Evolutionary conservation across 2,113 vertebrate species (phyloP), one percentile per base, ranked within the genome.

Genomic region (Hymenochirus boettgeri): DNA sequence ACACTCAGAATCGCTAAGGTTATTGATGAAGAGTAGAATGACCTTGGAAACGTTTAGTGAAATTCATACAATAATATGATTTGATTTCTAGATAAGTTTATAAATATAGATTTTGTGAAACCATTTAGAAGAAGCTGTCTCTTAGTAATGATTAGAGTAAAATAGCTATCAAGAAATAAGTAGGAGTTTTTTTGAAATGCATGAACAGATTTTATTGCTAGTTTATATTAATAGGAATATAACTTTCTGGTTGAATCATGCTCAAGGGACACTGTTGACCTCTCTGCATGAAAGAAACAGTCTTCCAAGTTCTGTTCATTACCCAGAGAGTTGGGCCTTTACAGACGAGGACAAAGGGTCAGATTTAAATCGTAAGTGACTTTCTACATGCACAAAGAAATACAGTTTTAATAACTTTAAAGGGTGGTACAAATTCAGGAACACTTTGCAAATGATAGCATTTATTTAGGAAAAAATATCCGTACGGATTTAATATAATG

Each of bases 1-100:
- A n/a, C n/a, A n/a, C n/a, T n/a, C n/a, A n/a, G n/a, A n/a, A n/a
- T n/a, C n/a, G n/a, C n/a, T n/a, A n/a, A 69, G 33, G 65, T 69
- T 69, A 69, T 23, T 53, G n/a, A 58, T 59, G 24, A 52, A 59
- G 33, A 67, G 52, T 51, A 21, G 57, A 60, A 53, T 60, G 58
- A 69, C 56, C 65, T 69, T 69, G 65, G 31, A 59, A 27, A 47
- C 52, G 56, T 51, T 60, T 69, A 53, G 65, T 60, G 57, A 69
- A 39, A 60, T 24, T 54, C 35, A 54, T 69, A 58, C 56, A 60
- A 69, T 69, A 69, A 60, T 69, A 69, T 69, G 56, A 69, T 69
- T 69, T 60, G 65, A 69, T 69, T 69, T 60, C 65, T 53, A 60
- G 65, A 69, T 69, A 69, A 69, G 55, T 69, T 59, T 69, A 69